Base-by-base conservation (phyloP, 2,888 invertebrate species). In the Drosophila ustulata region DNA sequence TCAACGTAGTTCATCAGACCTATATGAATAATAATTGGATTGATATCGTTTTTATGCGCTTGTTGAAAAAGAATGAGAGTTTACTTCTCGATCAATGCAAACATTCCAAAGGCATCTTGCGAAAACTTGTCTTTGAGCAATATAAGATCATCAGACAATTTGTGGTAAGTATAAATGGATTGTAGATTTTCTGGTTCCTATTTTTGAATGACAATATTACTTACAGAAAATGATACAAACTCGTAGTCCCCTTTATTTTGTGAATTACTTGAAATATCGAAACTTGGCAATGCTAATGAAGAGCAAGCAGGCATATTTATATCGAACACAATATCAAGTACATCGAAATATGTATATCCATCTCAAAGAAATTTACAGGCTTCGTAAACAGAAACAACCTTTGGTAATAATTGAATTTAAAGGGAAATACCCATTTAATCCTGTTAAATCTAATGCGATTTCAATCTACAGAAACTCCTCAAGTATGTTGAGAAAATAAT, bases 181-280 rank as follows among this genome's bases (percentile, higher is more conserved):
- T 30, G 9, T 9, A n/a, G 2, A 9, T 32, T 32, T 8, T 2
- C 6, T 30, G 0, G 30, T 0, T 30, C 18, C 18, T 1, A 18
- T 18, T 18, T 18, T 18, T 18, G 1, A 18, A 6, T 30, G 30
- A 30, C 30, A 1, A 6, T 3, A 1, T 13, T 11, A 1, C 2
- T 53, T 13, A 3, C 23, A 92, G 91, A 91, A 90, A 91, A 92
- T 92, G 90, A 50, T 92, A 7, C 89, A 91, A 72, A 78, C 90
- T 0, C 89, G 92, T 3, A 81, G 86, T 77, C 92, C 92, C 0
- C 58, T 91, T 1, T 92, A 91, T 55, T 88, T 82, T 23, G 75
- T 90, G 13, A 80, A 82, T 11, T 75, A 70, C 58, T 62, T 83
- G 4, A 91, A 89, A 47, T 89, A 80, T 63, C 82, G 89, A 4